Base-by-base conservation (phyloP, 2,797 vertebrate genomes). In the Labroides dimidiatus region DNA sequence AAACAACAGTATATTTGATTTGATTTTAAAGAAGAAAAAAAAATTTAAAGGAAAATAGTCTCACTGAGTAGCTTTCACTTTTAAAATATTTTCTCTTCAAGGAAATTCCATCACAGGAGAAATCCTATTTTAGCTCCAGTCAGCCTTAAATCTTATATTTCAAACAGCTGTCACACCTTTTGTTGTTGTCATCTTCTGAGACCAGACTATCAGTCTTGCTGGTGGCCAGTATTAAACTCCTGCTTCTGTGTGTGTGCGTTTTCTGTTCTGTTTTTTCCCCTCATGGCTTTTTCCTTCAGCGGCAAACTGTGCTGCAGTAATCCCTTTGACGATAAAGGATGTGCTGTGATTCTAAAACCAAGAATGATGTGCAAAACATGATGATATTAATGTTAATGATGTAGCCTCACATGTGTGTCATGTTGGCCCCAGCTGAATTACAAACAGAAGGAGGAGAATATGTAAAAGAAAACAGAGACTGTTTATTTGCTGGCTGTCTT, bases 161-260 rank as follows among this genome's bases (percentile, higher is more conserved):
- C 62, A 42, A 74, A 30, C 49, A 75, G 39, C 54, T 37, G 47
- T 44, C 30, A 67, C 52, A 37, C n/a, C 69, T 15, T 54, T 66
- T 39, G 47, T 47, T 63, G 57, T 58, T 78, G 72, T 78, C 72
- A 59, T 72, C 42, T 64, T 62, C 48, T 41, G 48, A 36, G 55
- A 60, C 47, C 57, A 60, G 65, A 66, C 67, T 10, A 27, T 74
- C 71, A 63, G 50, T 68, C 39, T 75, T 63, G 64, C 75, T 77
- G 52, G 59, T 67, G 56, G 57, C 30, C 17, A 30, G 51, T 62
- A 44, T 75, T 61, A 77, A 62, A 52, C 57, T 44, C 43, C n/a
- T 61, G 36, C n/a, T 3, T 23, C 6, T 45, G 10, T 44, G 6
- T n/a, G 42, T 44, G 42, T n/a, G 7, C n/a, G 17, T 44, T 2